Conservation (phyloP, 2,888 invertebrate species). For the Hemaris fuciformis region DNA sequence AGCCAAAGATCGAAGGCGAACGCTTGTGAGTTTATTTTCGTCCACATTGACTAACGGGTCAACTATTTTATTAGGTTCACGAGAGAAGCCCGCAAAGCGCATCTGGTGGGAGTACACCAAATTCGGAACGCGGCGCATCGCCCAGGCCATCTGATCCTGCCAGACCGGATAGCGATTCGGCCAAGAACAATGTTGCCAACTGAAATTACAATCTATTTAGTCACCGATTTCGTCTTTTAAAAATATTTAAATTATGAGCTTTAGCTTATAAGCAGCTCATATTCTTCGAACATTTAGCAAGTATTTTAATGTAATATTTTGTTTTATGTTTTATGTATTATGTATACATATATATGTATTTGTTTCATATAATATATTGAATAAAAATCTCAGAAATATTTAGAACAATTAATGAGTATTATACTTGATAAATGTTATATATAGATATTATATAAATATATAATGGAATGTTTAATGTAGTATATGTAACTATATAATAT, state of each 20-base stretch:
- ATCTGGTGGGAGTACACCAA: constrained; percentile 70
- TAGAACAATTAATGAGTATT: neutral
- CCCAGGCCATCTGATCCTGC: constrained; percentile 45
- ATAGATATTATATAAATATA: no score
- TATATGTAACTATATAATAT: no score
- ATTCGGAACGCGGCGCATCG: constrained; percentile 59
- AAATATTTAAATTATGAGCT: neutral
- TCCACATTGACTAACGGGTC: constrained; percentile 18
- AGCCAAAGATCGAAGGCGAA: neutral
- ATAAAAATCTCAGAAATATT: neutral
- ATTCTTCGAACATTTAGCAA: no score
- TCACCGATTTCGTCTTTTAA: neutral
- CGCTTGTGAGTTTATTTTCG: constrained; percentile 18
- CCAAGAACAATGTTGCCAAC: neutral
- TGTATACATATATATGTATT: constrained; percentile 10
- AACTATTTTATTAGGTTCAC: constrained; percentile 52
- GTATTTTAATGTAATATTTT: neutral
- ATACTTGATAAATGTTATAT: no score
- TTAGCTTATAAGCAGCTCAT: no score
- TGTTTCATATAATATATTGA: no score
- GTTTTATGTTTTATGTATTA: constrained; percentile 7
- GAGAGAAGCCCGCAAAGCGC: constrained; percentile 73
- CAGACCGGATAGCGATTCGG: neutral
- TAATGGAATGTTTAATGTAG: no score
- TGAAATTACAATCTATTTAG: constrained; percentile 4